A percentile compares a stretch with the other conserved stretches of the same genome.
These are phyloP conservation scores for Clangula hyemalis DNA, from an alignment of 2,797 vertebrate species.

Conservation along the genomic window DNA sequence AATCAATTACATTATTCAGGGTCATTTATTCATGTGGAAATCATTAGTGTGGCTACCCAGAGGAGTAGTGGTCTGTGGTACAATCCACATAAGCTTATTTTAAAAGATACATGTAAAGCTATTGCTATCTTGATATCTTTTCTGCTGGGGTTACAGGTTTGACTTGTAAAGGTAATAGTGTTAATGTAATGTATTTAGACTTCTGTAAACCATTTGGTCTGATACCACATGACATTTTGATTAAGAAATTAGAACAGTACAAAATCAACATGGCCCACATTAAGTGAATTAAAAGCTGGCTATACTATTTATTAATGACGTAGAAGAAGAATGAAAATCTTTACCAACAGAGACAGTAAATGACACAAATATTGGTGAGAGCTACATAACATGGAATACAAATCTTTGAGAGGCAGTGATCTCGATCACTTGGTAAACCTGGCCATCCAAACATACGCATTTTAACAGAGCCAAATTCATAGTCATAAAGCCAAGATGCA, in stretches of 20 bases:
- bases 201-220: neutral
- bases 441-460: neutral
- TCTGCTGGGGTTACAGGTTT: neutral
- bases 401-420: neutral
- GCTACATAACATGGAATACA: neutral
- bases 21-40: neutral
- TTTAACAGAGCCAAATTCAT: neutral
- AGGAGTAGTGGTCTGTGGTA: neutral
- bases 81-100: neutral
- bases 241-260: conserved; percentile 10
- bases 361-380: neutral
- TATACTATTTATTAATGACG: neutral
- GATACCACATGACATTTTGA: neutral
- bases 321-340: neutral
- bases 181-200: neutral
- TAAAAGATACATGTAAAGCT: neutral
- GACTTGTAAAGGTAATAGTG: neutral
- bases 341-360: neutral
- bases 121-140: neutral
- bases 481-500: neutral
- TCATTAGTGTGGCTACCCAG: neutral
- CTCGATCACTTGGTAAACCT: neutral
- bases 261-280: neutral
- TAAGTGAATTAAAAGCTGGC: neutral
- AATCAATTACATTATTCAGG: neutral